Evolutionary conservation across 2,797 vertebrate genomes (phyloP), one percentile per base, ranked within the genome.

Genomic region (Mus spretus): DNA sequence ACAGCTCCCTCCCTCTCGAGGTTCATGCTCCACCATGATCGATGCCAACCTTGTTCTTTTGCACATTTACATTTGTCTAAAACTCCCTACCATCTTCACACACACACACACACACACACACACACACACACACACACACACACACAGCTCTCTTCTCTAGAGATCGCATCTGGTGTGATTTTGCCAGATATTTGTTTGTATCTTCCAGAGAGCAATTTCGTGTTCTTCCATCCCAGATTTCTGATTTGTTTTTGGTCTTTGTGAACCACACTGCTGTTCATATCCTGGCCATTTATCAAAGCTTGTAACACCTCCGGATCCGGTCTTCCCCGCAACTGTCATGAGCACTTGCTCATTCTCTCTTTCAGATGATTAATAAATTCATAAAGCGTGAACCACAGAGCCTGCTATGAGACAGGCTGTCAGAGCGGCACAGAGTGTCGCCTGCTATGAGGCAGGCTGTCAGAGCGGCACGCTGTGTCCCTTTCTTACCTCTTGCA

Each of bases 221-320:
- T 53, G 77, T 80, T 93, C 92, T 90, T 19, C 74, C 20, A 74
- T 50, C 75, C 28, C 57, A 1, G 63, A 88, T 93, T 96, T 95
- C 88, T 96, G 88, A 92, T 70, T 90, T 95, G 89, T 83, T 94
- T 67, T 95, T 22, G 70, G 78, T 90, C 81, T 94, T 78, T 96
- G 40, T 82, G 81, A 96, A 90, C 63, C 82, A 44, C 44, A 70
- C 40, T 89, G 55, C 85, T 95, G 55, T 95, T 95, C 96, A 89
- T 87, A 93, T 74, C 92, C 70, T 86, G 95, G 91, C 61, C 75
- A 96, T 96, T 96, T 91, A 87, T 83, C 93, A 96, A 97, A 81
- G 53, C 86, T 95, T 89, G 26, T 87, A 96, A 93, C 94, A 97
- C 80, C 59, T 93, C 57, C 92, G 31, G 31, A 84, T 89, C 92